Percentiles rank a stretch among this genome's conserved stretches.
phyloP scores from a whole-genome alignment of 2,888 invertebrate genomes.

The Nycteola revayana region DNA sequence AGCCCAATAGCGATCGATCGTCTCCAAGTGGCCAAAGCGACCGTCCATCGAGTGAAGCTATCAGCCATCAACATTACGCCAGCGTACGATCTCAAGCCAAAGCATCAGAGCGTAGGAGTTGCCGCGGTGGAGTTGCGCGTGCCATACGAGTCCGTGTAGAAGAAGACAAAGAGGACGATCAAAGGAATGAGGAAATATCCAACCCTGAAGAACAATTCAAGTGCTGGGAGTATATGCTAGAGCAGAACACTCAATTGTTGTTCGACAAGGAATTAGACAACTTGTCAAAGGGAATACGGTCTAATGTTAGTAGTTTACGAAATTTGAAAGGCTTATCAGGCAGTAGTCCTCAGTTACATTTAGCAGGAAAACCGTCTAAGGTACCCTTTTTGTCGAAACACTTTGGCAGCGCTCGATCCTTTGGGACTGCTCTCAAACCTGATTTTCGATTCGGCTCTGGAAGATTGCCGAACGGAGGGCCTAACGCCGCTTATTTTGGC shows the following conservation, averaged over 20 bases:
- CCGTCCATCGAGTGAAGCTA: conserved; percentile 76
- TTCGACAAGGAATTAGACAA: conserved; percentile 95
- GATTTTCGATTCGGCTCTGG: conserved; percentile 82
- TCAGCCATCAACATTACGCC: conserved; percentile 74
- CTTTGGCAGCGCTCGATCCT: conserved; percentile 90
- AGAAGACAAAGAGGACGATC: conserved; percentile 81
- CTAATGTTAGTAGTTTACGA: conserved; percentile 75
- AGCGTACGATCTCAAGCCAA: conserved; percentile 71
- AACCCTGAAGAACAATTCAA: conserved; percentile 93
- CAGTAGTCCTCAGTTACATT: conserved; percentile 86
- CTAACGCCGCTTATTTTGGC: conserved; percentile 93
- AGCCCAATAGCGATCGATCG: conserved; percentile 86
- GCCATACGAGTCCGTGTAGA: conserved; percentile 85
- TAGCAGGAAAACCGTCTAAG: conserved; percentile 65
- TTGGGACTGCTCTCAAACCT: conserved; percentile 85
- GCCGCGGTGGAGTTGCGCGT: conserved; percentile 82
- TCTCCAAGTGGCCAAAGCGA: conserved; percentile 95
- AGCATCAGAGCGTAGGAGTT: conserved; percentile 79
- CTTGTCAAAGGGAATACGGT: conserved; percentile 84
- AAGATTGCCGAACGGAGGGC: conserved; percentile 87
- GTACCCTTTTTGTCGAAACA: conserved; percentile 86
- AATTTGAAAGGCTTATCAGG: conserved; percentile 84
- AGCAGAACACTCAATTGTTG: conserved; percentile 93
- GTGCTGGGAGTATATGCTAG: conserved; percentile 96
- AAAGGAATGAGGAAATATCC: conserved; percentile 56